Percentiles rank a stretch among this genome's conserved stretches.
These are phyloP conservation scores for Bradypodion pumilum DNA, from an alignment of 2,797 vertebrate species.

Conservation along the genomic window DNA sequence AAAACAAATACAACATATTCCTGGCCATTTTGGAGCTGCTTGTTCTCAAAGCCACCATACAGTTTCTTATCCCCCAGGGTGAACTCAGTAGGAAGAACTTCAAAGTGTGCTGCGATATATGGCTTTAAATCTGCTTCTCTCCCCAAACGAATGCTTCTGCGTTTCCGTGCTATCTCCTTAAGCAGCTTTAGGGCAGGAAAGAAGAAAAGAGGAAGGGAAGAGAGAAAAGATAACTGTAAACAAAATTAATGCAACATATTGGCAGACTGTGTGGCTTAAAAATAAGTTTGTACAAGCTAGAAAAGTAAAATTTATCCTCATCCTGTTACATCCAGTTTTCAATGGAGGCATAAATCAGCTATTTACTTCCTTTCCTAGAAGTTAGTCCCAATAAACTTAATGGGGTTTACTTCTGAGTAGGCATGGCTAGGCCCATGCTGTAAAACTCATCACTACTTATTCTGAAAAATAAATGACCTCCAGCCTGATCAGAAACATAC, in stretches of 20 bases:
- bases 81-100: slow-evolving; percentile 93
- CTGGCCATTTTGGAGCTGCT: slow-evolving; percentile 93
- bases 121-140: slow-evolving; percentile 92
- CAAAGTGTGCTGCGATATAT: slow-evolving; percentile 96
- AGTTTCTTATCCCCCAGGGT: slow-evolving; percentile 91
- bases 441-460: not conserved
- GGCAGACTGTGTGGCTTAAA: slow-evolving; percentile 25
- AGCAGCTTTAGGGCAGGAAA: slow-evolving; percentile 81
- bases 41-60: slow-evolving; percentile 96
- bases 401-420: not conserved
- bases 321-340: slow-evolving; percentile 34
- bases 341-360: not conserved
- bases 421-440: not conserved
- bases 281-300: slow-evolving; percentile 48
- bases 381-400: not conserved
- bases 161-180: slow-evolving; percentile 94
- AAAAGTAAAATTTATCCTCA: slow-evolving; percentile 38
- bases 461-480: not conserved
- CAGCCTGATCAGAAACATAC: slow-evolving; percentile 6
- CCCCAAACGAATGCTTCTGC: slow-evolving; percentile 88
- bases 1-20: slow-evolving; percentile 98
- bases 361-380: not conserved
- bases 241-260: slow-evolving; percentile 50
- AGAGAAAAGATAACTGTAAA: slow-evolving; percentile 57
- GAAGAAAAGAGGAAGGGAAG: slow-evolving; percentile 53